Evolutionary conservation across 2,113 vertebrate species (phyloP).

Genomic region (Syngnathus typhle): DNA sequence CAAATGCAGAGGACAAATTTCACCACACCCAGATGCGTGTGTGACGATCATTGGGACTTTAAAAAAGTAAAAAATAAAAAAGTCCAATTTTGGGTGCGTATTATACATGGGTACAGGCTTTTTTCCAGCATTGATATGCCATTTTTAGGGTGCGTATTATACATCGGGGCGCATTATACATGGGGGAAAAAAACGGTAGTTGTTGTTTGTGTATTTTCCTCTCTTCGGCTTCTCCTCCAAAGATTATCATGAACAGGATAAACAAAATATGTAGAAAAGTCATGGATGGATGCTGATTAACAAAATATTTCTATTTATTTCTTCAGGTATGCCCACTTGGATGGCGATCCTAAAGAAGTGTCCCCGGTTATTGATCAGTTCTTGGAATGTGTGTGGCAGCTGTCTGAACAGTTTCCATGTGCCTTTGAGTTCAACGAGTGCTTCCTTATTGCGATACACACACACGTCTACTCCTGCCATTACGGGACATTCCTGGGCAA

Average conservation of each 20-base stretch:
- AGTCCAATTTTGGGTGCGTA: too few relatives aligned
- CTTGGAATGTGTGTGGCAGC: slow-evolving; percentile 93
- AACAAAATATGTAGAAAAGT: neutral
- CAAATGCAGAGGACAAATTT: too few relatives aligned
- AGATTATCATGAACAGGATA: neutral
- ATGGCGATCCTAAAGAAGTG: slow-evolving; percentile 91
- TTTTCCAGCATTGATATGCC: too few relatives aligned
- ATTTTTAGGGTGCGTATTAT: too few relatives aligned
- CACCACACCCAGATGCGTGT: too few relatives aligned
- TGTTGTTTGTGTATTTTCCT: neutral
- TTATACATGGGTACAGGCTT: too few relatives aligned
- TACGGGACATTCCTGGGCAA: slow-evolving; percentile 91
- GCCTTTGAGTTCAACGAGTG: slow-evolving; percentile 96
- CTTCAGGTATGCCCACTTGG: slow-evolving; percentile 84
- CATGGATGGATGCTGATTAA: neutral
- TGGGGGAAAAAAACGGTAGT: too few relatives aligned
- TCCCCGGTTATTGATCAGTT: slow-evolving; percentile 96
- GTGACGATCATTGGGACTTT: too few relatives aligned
- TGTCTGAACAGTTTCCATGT: slow-evolving; percentile 93
- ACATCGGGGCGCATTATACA: too few relatives aligned
- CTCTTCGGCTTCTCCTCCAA: neutral
- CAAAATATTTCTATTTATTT: neutral
- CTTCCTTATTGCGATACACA: slow-evolving; percentile 84
- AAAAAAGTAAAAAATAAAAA: too few relatives aligned
- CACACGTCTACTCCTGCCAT: slow-evolving; percentile 89